Conservation (phyloP, 2,888 invertebrate genomes). For the Tenodera sinensis region DNA sequence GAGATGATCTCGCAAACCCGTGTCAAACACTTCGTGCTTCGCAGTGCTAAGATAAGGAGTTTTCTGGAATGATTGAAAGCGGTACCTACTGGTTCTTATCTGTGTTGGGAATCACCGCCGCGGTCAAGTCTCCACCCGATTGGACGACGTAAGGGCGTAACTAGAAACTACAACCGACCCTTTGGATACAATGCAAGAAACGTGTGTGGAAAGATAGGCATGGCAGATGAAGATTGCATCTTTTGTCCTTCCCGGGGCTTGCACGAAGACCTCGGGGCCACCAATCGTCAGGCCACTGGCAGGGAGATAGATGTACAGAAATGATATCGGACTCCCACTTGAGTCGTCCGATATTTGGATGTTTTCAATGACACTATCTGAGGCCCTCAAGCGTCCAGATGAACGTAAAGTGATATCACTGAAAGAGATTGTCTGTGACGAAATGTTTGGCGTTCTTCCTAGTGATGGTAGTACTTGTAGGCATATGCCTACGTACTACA, state of each 20-base stretch:
- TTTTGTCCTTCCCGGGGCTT: not conserved
- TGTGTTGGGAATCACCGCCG: not conserved
- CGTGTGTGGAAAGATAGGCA: not conserved
- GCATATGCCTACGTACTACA: no score
- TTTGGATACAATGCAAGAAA: not conserved
- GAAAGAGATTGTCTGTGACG: not conserved
- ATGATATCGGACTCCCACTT: not conserved
- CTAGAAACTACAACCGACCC: not conserved
- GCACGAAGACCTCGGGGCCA: not conserved
- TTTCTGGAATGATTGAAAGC: not conserved
- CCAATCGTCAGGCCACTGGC: no score
- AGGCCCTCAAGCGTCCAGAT: no score
- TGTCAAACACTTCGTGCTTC: no score
- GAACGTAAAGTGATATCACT: no score
- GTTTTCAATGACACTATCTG: not conserved
- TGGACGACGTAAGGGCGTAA: not conserved
- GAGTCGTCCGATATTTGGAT: not conserved
- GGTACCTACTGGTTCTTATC: not conserved
- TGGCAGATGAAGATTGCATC: not conserved
- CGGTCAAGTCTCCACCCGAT: not conserved
- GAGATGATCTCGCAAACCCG: no score
- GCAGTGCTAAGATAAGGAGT: not conserved
- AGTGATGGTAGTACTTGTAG: no score
- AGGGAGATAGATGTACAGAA: no score
- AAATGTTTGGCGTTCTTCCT: not conserved